These are phyloP conservation scores for Lasioglossum malachurum DNA, from an alignment of 2,888 invertebrate species.

Conservation along the genomic window DNA sequence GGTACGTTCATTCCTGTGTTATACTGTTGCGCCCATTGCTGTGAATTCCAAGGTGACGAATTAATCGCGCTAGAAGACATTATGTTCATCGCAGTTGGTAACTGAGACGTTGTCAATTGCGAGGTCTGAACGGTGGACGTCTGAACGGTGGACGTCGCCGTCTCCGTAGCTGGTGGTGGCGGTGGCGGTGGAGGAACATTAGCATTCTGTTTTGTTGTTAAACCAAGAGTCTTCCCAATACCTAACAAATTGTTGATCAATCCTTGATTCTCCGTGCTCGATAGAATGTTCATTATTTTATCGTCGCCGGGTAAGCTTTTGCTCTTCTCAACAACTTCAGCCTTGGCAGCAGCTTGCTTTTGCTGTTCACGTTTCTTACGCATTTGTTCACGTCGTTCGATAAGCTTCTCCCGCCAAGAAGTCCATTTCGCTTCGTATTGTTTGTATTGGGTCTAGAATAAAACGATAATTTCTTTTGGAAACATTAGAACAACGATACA, in stretches of 20 bases:
- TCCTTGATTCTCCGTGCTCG: slow-evolving; percentile 83
- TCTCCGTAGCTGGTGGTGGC: slow-evolving; percentile 56
- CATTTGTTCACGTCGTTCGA: slow-evolving; percentile 94
- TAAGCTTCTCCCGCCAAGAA: slow-evolving; percentile 91
- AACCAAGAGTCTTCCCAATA: slow-evolving; percentile 82
- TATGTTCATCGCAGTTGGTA: slow-evolving; percentile 37
- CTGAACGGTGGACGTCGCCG: slow-evolving; percentile 49
- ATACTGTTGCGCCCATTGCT: slow-evolving; percentile 81
- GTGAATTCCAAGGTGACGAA: slow-evolving; percentile 78
- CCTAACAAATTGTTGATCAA: slow-evolving; percentile 82
- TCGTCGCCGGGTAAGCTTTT: slow-evolving; percentile 81
- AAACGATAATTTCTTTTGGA: slow-evolving; percentile 39
- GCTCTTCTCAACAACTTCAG: slow-evolving; percentile 80
- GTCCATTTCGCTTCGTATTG: slow-evolving; percentile 96
- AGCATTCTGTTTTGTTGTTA: slow-evolving; percentile 78
- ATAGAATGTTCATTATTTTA: slow-evolving; percentile 82
- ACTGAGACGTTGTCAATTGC: slow-evolving; percentile 29
- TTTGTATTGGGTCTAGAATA: slow-evolving; percentile 88
- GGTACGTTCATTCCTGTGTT: slow-evolving; percentile 74
- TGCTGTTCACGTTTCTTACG: slow-evolving; percentile 87
- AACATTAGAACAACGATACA: slow-evolving; percentile 17
- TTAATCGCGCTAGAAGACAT: slow-evolving; percentile 76
- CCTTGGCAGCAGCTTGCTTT: slow-evolving; percentile 77
- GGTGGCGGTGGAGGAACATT: slow-evolving; percentile 56
- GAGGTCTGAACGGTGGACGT: slow-evolving; percentile 47